These are phyloP conservation scores for Synanceia verrucosa DNA, from an alignment of 2,797 vertebrate species.

Conservation along the genomic window DNA sequence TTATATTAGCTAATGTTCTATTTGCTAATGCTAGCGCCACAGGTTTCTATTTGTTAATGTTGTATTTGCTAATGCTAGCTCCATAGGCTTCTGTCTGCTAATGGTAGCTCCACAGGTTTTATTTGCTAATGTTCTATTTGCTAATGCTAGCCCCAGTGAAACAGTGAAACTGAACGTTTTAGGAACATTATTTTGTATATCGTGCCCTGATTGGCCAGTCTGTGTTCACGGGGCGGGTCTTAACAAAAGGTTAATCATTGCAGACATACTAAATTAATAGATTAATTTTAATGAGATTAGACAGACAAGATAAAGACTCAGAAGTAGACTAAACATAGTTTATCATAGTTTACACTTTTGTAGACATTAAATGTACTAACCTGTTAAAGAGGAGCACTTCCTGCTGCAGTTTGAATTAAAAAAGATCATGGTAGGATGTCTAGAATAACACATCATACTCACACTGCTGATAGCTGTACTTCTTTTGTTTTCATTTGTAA, in stretches of 20 bases:
- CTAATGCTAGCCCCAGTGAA: too few species aligned
- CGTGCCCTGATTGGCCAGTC: background rate
- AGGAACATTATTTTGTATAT: too few species aligned
- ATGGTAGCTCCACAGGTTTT: too few species aligned
- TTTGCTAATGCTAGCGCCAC: too few species aligned
- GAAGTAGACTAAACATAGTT: background rate
- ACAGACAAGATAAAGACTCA: conserved; percentile 35
- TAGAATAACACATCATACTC: conserved; percentile 9
- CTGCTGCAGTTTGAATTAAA: background rate
- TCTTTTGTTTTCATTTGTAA: conserved; percentile 32
- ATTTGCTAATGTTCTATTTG: too few species aligned
- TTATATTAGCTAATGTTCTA: too few species aligned
- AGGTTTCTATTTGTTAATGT: too few species aligned
- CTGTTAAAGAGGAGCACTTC: background rate
- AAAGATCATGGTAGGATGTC: background rate
- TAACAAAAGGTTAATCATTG: background rate
- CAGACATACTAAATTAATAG: background rate
- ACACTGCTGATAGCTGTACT: conserved; percentile 39
- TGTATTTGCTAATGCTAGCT: too few species aligned
- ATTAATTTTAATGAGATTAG: too few species aligned
- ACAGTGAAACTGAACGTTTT: too few species aligned
- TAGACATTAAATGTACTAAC: background rate
- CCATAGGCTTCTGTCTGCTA: too few species aligned
- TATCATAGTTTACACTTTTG: conserved; percentile 35
- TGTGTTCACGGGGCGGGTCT: background rate